A percentile compares a stretch with the other conserved stretches of the same genome.
Conservation (phyloP, 2,113 vertebrate genomes). For the Oxyura jamaicensis region DNA sequence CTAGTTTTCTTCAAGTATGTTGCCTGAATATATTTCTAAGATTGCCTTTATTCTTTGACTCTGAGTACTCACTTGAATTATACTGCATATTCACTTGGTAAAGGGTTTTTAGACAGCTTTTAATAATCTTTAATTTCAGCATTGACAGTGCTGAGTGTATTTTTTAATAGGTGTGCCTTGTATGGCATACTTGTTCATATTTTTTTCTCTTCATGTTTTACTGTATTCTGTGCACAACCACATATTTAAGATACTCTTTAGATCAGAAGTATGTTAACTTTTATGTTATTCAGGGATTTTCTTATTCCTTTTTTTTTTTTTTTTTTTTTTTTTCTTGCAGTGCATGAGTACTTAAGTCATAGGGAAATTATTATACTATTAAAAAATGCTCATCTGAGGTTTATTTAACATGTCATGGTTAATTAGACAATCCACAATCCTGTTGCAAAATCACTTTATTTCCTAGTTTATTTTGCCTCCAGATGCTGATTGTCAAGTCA, state of each 20-base stretch:
- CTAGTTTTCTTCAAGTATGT: background rate
- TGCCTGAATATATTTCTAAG: conserved; percentile 9
- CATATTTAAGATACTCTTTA: background rate
- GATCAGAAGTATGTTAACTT: background rate
- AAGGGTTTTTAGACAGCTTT: background rate
- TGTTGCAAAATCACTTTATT: background rate
- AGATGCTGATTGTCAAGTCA: background rate
- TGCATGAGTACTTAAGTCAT: background rate
- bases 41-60: background rate
- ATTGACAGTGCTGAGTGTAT: background rate
- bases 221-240: background rate
- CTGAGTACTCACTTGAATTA: background rate
- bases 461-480: background rate
- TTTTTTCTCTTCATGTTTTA: background rate
- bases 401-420: background rate
- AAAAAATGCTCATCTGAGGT: background rate
- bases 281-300: background rate
- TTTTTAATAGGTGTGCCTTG: background rate
- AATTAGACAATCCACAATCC: background rate
- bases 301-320: background rate
- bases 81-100: background rate
- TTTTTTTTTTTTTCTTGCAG: background rate
- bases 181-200: background rate
- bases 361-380: background rate
- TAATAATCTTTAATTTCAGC: background rate